A percentile compares a stretch with the other conserved stretches of the same genome.
These are phyloP conservation scores for Lasius platythorax DNA, from an alignment of 2,888 invertebrate genomes.

Conservation along the genomic window DNA sequence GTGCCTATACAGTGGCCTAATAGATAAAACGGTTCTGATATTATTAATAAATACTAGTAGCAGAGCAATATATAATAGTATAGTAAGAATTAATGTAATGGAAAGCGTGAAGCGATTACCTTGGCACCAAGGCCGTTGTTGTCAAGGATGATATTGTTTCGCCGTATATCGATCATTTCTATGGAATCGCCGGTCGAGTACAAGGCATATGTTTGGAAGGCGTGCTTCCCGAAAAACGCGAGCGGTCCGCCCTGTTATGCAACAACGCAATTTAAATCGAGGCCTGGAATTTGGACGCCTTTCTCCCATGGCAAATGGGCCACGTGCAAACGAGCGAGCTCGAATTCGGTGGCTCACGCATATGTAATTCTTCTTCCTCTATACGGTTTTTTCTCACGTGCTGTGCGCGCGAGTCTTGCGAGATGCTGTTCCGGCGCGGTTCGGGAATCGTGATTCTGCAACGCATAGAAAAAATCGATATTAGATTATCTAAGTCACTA, in stretches of 20 bases:
- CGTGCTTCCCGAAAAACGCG: slow-evolving; percentile 54
- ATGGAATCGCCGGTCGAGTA: neutral
- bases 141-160: neutral
- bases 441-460: neutral
- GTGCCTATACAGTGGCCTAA: neutral
- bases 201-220: neutral
- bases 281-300: slow-evolving; percentile 67
- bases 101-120: neutral
- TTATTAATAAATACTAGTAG: slow-evolving; percentile 14
- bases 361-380: slow-evolving; percentile 27
- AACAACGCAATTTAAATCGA: slow-evolving; percentile 67
- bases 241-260: slow-evolving; percentile 62
- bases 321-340: slow-evolving; percentile 32
- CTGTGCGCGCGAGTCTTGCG: neutral
- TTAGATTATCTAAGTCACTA: neutral
- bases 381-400: slow-evolving; percentile 11
- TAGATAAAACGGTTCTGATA: neutral
- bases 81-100: neutral
- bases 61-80: neutral
- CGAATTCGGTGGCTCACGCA: slow-evolving; percentile 36
- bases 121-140: slow-evolving; percentile 34
- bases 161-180: neutral
- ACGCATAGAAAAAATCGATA: neutral
- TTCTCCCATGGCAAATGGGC: slow-evolving; percentile 64
- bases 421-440: neutral